Conservation (phyloP, 2,113 vertebrate genomes). For the Camelus bactrianus region DNA sequence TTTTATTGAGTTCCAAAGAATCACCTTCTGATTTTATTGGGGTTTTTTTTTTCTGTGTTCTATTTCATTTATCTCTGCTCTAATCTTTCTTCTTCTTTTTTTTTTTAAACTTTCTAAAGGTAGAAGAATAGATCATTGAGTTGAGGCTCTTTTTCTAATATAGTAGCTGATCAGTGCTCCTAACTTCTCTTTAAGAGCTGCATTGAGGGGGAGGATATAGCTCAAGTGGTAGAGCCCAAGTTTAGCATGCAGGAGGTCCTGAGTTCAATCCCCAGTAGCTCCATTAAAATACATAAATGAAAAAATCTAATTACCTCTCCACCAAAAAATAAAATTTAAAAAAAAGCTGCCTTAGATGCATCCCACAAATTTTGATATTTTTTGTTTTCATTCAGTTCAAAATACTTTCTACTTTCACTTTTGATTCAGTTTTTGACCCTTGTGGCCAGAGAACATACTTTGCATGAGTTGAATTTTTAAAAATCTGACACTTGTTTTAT, state of each 20-base stretch:
- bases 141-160: not conserved
- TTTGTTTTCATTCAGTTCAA: not conserved
- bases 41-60: not conserved
- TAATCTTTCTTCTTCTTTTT: conserved; percentile 6
- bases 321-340: no score
- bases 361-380: not conserved
- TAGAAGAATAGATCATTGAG: not conserved
- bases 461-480: not conserved
- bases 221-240: no score
- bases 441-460: not conserved
- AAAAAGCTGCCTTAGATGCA: not conserved
- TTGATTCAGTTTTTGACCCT: conserved; percentile 28
- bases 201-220: no score
- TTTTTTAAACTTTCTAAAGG: not conserved
- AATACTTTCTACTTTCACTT: conserved; percentile 31
- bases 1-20: not conserved
- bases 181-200: not conserved
- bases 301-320: no score
- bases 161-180: not conserved
- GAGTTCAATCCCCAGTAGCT: no score
- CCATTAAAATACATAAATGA: no score
- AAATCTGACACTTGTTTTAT: conserved; percentile 16
- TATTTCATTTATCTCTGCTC: not conserved
- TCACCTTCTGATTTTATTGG: not conserved
- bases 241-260: no score